Evolutionary conservation across 2,888 invertebrate genomes (phyloP), one percentile per base, ranked within the genome.

Genomic region (Malthinus seriepunctatus): DNA sequence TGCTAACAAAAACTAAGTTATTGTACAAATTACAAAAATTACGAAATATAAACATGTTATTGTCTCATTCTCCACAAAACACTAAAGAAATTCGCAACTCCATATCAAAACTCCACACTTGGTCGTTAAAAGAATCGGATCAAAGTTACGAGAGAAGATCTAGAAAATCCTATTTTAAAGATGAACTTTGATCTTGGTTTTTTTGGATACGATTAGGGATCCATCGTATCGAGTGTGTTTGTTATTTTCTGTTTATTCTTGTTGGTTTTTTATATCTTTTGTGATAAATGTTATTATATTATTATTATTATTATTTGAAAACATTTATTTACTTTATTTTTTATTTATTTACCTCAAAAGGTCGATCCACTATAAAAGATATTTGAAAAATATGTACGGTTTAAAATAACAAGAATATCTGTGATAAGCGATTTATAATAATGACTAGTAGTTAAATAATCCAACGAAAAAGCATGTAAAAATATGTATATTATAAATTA

Each of bases 1-100:
- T 65, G 31, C 66, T 71, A 9, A 66, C 68, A 3, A 69, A 72
- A 55, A 70, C 70, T 32, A 63, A 66, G 34, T 57, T 76, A 34
- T 53, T 78, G 56, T 64, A 74, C 57, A 73, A 71, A 56, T 62
- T 79, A 10, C 74, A 73, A 61, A 68, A 73, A 34, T 65, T 79
- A 44, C 70, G 72, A 55, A 72, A 73, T 44, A 63, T 79, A 42
- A 76, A 79, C 64, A 66, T 77, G 44, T 64, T 76, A 38, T 71
- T 79, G 51, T 75, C 74, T 38, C 73, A 76, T 62, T 64, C 67
- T 8, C 68, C 75, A 0, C 49, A 69, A n/a, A 63, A 63, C 35
- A 38, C 14, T 3, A 38, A 45, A 23, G 51, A 55, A 3, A 62
- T 66, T 10, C 54, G 63, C 34, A 60, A 50, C 14, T 54, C 56